Evolutionary conservation across 2,888 invertebrate species (phyloP), one percentile per base, ranked within the genome.

Genomic region (Drosophila hamatofila): DNA sequence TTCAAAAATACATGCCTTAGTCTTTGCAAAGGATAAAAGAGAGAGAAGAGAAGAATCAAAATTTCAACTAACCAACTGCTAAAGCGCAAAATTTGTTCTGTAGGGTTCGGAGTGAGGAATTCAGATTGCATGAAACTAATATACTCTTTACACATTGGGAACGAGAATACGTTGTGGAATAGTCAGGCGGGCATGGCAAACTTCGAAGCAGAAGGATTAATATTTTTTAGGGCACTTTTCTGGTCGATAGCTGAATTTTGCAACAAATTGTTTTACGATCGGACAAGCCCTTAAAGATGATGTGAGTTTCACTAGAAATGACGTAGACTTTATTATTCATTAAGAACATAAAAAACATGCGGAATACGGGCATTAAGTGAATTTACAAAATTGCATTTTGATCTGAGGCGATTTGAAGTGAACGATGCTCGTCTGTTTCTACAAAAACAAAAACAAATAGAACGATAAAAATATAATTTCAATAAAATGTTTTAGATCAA

Each of bases 261-360:
- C 88, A 89, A 84, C 89, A 89, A 89, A 86, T 79, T 86, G 76
- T 75, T 86, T 86, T 68, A 86, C 59, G 81, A 71, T 73, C 58
- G 27, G 12, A 16, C 41, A 75, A 49, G 37, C 37, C 37, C n/a
- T 35, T 5, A 21, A n/a, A 16, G 51, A 35, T 11, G 23, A 52
- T 52, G 16, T 11, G 33, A 21, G 14, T 35, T 35, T 52, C 33
- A 23, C 18, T 23, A 37, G 37, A 37, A 37, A 25, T 25, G 23
- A 49, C 30, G 48, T 49, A 37, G 23, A 35, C 27, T 30, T n/a
- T 9, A n/a, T 39, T 9, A 39, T 39, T 48, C n/a, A 27, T 12
- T n/a, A 11, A 30, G 18, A 18, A 18, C 11, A 30, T 48, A 25
- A 27, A 27, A n/a, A 46, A 27, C 25, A 11, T 5, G 2, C 9